Evolutionary conservation across 1,140 invertebrate genomes (phyloP), one percentile per base, ranked within the genome.

Genomic region (Scaptomyza hsui): DNA sequence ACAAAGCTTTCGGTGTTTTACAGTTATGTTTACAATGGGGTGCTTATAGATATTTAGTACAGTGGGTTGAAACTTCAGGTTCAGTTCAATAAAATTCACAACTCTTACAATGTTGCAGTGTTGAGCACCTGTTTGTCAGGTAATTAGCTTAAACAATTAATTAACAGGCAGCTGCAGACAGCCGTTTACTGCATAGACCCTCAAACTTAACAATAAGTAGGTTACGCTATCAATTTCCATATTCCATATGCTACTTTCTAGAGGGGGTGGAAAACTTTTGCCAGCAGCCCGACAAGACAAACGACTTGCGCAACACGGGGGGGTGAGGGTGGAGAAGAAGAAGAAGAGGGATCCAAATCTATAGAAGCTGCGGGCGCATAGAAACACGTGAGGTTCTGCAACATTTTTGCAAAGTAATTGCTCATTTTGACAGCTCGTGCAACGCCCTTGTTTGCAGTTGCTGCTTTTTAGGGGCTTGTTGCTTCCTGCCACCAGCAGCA

Each of bases 321-420:
- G 0, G 2, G 12, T 16, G 24, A 6, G 2, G 10, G 41, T 0
- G 3, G 6, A 21, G 19, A 29, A 19, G 21, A 7, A 26, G 55
- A 12, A 7, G 13, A 9, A 1, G 41, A 3, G 15, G 48, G 10
- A 41, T 47, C 13, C 13, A 24, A 55, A 55, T 55, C 52, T 55
- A 37, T 26, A 55, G 19, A 26, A 24, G 42, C 52, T 59, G 62
- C 55, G 37, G 35, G 53, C 45, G 41, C 60, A 70, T 74, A 68
- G 65, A 70, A n/a, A 71, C 81, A 85, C 81, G 81, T 86, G 81
- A 86, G 81, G 81, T 55, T 86, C 56, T 85, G 77, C 82, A 86
- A 86, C 82, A 88, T 86, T 86, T 88, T 86, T 82, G 78, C 82
- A 86, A 86, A 86, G 82, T 86, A 88, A 86, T 86, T 86, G 82